Evolutionary conservation across 2,888 invertebrate species (phyloP).

Genomic region (Plebejus melissa): DNA sequence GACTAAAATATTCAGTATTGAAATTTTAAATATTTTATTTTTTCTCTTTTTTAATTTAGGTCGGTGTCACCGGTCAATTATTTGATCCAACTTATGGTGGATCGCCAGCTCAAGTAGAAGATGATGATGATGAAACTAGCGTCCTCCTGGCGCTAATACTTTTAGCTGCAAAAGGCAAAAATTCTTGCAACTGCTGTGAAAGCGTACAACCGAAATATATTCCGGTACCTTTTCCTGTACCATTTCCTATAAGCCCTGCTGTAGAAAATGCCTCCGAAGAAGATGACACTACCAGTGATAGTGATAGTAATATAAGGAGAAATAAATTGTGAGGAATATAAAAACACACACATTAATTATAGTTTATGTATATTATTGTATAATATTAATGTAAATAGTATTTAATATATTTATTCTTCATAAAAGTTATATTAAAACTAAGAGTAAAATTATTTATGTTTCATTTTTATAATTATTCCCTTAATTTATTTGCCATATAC

Average conservation of each 20-base stretch:
- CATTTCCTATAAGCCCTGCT: background rate
- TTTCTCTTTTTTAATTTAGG: background rate
- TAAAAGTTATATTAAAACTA: background rate
- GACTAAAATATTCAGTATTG: background rate
- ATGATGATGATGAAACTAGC: conserved; percentile 56
- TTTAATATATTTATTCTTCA: background rate
- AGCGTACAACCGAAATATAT: conserved; percentile 33
- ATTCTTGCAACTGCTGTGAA: conserved; percentile 45
- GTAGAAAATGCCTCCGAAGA: background rate
- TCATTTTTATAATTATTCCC: background rate
- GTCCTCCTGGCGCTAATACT: conserved; percentile 52
- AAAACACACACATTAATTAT: background rate
- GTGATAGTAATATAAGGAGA: background rate
- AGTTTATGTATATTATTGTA: background rate
- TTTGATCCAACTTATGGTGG: background rate
- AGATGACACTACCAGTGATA: background rate
- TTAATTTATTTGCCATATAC: background rate
- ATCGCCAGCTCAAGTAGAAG: background rate
- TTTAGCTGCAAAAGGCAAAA: conserved; percentile 47
- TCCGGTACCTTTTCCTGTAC: conserved; percentile 15
- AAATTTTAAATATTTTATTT: background rate
- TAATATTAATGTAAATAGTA: background rate
- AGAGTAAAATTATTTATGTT: background rate
- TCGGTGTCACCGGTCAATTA: background rate
- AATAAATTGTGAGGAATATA: background rate